Evolutionary conservation across 2,113 vertebrate genomes (phyloP), one percentile per base, ranked within the genome.

Genomic region (Lycaon pictus): DNA sequence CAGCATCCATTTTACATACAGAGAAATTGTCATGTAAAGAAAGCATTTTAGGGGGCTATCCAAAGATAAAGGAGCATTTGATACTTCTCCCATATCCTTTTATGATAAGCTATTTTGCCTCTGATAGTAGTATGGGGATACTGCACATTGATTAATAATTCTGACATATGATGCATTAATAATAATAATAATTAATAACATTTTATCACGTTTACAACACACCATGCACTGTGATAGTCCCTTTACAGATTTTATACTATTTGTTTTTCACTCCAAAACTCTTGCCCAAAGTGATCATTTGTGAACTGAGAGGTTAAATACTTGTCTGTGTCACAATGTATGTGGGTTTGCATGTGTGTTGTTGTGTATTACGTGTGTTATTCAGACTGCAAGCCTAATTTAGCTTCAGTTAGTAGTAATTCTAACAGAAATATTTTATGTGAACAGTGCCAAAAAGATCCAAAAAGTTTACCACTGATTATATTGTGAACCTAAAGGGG

Each of bases 401-500:
- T 84, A 84, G 58, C 43, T 96, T 79, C 60, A 86, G n/a, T 63
- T 71, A 93, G 7, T 17, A 82, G 12, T 60, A 35, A 65, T 86
- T 95, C 62, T 56, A 96, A 88, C n/a, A 92, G 48, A 88, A 85
- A 77, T 88, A 35, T 79, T 37, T 92, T 90, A 90, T 84, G 10
- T 60, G 82, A 96, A 85, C 9, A 29, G 16, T 48, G 80, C 43
- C 16, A 69, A 56, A 82, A 58, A 29, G 81, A 32, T 13, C 1
- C 43, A 2, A 22, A 22, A 90, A 88, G 17, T 90, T 85, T 62
- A 85, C 11, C 58, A 32, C 12, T 71, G 62, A 77, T 93, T 65
- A 62, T 43, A n/a, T 2, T 67, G n/a, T 77, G 43, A 88, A 27
- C 13, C 35, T 72, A 27, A 79, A 69, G 3, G 32, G 17, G 17